A percentile compares a stretch with the other conserved stretches of the same genome.
Evolutionary conservation across 37 sponge, comb jelly and placozoan species (phyloP).

Genomic region (Crambe crambe): DNA sequence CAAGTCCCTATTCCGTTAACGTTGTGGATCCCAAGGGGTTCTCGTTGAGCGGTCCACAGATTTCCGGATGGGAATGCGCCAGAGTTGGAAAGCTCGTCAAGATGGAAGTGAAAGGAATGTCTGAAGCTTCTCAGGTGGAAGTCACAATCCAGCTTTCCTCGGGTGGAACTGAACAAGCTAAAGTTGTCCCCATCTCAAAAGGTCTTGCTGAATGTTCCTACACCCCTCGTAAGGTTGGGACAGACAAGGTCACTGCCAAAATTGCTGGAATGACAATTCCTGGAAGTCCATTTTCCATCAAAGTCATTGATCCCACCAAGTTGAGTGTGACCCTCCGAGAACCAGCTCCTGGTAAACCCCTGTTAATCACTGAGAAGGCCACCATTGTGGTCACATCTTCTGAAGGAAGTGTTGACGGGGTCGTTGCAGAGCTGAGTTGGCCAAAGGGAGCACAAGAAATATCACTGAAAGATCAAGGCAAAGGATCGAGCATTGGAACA

Average conservation of each 20-base stretch:
- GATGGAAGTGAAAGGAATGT: constrained; percentile 42
- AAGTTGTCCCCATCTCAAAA: constrained; percentile 12
- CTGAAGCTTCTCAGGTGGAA: constrained; percentile 28
- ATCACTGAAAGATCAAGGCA: neutral
- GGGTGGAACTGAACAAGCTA: constrained; percentile 33
- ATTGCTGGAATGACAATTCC: constrained; percentile 56
- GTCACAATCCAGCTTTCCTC: constrained; percentile 54
- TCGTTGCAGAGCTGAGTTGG: constrained; percentile 40
- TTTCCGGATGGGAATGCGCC: constrained; percentile 49
- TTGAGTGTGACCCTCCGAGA: constrained; percentile 62
- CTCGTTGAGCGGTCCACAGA: constrained; percentile 37
- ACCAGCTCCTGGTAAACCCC: constrained; percentile 53
- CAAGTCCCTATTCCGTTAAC: constrained; percentile 56
- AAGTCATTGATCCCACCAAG: constrained; percentile 75
- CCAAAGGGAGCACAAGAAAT: constrained; percentile 46
- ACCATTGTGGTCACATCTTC: constrained; percentile 53
- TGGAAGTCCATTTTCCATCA: constrained; percentile 73
- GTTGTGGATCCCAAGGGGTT: constrained; percentile 60
- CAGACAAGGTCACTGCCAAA: constrained; percentile 58
- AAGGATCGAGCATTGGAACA: constrained; percentile 32
- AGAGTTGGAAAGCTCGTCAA: constrained; percentile 39
- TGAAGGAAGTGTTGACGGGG: constrained; percentile 29
- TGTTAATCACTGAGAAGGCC: constrained; percentile 39
- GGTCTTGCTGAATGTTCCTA: constrained; percentile 57
- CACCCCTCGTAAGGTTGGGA: constrained; percentile 42